phyloP scores from a whole-genome alignment of 2,113 vertebrate genomes.

The Tinamus guttatus region DNA sequence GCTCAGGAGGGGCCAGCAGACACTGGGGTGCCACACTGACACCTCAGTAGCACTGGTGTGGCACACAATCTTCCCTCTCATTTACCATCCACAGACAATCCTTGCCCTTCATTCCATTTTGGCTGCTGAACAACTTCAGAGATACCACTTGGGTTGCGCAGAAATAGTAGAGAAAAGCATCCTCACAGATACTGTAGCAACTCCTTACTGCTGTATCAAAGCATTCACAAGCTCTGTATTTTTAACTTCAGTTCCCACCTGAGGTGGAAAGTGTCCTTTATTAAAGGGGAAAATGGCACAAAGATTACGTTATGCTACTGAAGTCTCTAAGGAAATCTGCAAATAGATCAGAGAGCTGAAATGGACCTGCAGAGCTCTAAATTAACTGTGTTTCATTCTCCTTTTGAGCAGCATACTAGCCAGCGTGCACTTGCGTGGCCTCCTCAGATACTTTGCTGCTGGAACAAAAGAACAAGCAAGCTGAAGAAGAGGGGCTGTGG shows the following conservation, averaged over 20 bases:
- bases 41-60: neutral
- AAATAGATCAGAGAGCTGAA: neutral
- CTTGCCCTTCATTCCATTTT: neutral
- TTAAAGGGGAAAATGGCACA: neutral
- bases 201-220: neutral
- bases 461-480: neutral
- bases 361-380: neutral
- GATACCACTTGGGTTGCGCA: neutral
- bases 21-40: neutral
- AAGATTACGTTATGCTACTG: neutral
- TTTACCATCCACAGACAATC: neutral
- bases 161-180: neutral
- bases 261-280: neutral
- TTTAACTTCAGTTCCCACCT: neutral
- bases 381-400: neutral
- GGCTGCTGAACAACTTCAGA: neutral
- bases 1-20: neutral
- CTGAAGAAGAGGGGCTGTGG: neutral
- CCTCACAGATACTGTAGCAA: fast-evolving
- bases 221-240: neutral
- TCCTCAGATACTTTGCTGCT: neutral
- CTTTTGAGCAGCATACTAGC: neutral
- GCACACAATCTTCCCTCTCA: neutral
- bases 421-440: neutral
- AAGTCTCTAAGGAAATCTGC: neutral